Evolutionary conservation across 2,797 vertebrate genomes (phyloP).

Genomic region (Cetoscarus ocellatus): DNA sequence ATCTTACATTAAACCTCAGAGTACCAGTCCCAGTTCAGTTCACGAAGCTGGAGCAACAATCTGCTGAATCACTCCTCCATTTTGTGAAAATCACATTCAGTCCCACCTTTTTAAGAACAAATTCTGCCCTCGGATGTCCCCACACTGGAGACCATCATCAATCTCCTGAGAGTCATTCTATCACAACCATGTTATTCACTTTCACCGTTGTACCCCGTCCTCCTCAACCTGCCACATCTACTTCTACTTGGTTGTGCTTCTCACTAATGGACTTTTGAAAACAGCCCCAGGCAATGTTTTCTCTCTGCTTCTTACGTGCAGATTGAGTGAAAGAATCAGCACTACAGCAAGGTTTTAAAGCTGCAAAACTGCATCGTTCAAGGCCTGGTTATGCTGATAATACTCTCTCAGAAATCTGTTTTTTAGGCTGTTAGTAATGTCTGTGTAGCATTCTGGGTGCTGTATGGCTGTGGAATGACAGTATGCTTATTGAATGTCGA

Average conservation of each 20-base stretch:
- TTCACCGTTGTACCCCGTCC: slow-evolving; percentile 41
- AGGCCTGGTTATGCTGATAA: slow-evolving; percentile 15
- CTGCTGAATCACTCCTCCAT: slow-evolving; percentile 39
- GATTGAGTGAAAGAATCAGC: slow-evolving; percentile 29
- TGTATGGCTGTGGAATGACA: slow-evolving; percentile 21
- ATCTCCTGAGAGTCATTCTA: slow-evolving; percentile 58
- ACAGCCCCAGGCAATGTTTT: slow-evolving; percentile 24
- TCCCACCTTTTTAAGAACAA: slow-evolving; percentile 21
- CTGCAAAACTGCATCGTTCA: slow-evolving; percentile 15
- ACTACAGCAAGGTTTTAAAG: slow-evolving; percentile 3
- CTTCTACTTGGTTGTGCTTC: slow-evolving; percentile 52
- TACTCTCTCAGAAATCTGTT: slow-evolving; percentile 1
- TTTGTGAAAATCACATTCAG: slow-evolving; percentile 43
- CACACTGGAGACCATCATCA: slow-evolving; percentile 48
- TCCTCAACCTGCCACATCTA: slow-evolving; percentile 52
- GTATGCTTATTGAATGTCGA: slow-evolving; percentile 18
- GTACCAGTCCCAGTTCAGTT: slow-evolving; percentile 4
- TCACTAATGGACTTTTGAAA: slow-evolving; percentile 55
- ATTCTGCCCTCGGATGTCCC: slow-evolving; percentile 30
- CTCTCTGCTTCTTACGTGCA: slow-evolving; percentile 30
- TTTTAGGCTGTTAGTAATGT: slow-evolving; percentile 18
- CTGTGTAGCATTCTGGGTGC: slow-evolving; percentile 28
- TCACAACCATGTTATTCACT: slow-evolving; percentile 52
- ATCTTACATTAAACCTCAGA: neutral
- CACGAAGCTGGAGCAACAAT: slow-evolving; percentile 22